A percentile compares a stretch with the other conserved stretches of the same genome.
phyloP scores from a whole-genome alignment of 2,113 vertebrate species.

The Melanostigma gelatinosum region DNA sequence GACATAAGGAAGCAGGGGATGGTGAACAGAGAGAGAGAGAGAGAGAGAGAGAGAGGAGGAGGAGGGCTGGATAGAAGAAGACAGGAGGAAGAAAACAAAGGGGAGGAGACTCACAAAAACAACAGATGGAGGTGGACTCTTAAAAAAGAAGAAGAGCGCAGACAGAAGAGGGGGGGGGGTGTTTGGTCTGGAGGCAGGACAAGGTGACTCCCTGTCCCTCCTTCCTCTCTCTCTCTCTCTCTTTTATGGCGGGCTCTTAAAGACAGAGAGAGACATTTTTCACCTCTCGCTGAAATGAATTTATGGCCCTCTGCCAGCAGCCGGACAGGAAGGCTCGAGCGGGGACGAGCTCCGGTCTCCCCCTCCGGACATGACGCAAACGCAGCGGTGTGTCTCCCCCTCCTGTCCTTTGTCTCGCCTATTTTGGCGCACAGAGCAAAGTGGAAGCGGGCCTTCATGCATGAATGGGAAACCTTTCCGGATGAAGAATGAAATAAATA shows the following conservation, averaged over 20 bases:
- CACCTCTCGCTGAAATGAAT: constrained; percentile 52
- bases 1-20: neutral
- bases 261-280: constrained; percentile 62
- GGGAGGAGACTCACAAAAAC: constrained; percentile 20
- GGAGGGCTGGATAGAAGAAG: neutral
- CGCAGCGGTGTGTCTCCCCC: neutral
- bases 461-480: neutral
- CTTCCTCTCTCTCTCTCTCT: constrained; percentile 34
- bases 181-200: constrained; percentile 44
- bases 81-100: constrained; percentile 1
- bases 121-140: constrained; percentile 23
- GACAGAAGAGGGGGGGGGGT: constrained; percentile 6
- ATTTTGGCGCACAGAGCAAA: neutral
- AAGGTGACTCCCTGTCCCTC: constrained; percentile 53
- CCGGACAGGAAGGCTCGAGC: constrained; percentile 11
- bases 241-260: constrained; percentile 46
- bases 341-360: too few species aligned
- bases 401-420: neutral
- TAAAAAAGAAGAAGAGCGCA: neutral
- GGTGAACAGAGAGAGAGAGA: neutral
- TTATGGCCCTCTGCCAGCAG: constrained; percentile 70
- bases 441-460: neutral
- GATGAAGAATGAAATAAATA: neutral
- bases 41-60: neutral
- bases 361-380: constrained; percentile 2